Percentiles rank a stretch among this genome's conserved stretches.
These are phyloP conservation scores for Leptodactylus fuscus DNA, from an alignment of 2,113 vertebrate genomes.

Conservation along the genomic window DNA sequence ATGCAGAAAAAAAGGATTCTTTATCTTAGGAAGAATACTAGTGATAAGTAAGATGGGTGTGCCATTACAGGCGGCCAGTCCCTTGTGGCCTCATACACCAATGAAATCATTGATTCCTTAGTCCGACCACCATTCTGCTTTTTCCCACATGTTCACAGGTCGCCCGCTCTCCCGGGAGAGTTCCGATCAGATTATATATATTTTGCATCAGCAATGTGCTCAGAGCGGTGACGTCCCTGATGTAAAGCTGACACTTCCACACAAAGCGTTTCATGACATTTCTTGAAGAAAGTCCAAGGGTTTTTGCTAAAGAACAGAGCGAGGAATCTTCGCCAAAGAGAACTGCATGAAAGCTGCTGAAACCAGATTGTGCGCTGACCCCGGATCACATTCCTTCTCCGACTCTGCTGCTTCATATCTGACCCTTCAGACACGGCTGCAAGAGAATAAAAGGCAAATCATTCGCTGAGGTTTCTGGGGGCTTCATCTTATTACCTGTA, in stretches of 20 bases:
- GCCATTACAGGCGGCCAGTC: too few species aligned
- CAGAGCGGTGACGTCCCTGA: neutral
- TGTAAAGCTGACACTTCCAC: conserved; percentile 3
- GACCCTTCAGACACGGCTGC: neutral
- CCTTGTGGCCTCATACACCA: too few species aligned
- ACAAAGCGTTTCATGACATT: neutral
- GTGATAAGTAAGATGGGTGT: too few species aligned
- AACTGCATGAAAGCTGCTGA: conserved; percentile 50
- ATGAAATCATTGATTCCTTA: too few species aligned
- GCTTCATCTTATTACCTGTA: too few species aligned
- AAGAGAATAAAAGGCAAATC: neutral
- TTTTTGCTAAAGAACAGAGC: conserved; percentile 33
- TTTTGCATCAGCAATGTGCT: too few species aligned
- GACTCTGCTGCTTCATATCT: conserved; percentile 26
- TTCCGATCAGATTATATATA: too few species aligned
- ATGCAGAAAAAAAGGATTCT: too few species aligned
- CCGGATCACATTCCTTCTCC: neutral
- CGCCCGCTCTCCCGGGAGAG: too few species aligned
- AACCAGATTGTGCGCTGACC: conserved; percentile 49
- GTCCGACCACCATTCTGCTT: too few species aligned
- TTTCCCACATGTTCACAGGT: too few species aligned
- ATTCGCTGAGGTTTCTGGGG: neutral
- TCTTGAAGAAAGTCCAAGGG: conserved; percentile 26
- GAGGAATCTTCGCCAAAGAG: conserved; percentile 25
- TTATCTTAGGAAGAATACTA: too few species aligned